Percentiles rank a stretch among this genome's conserved stretches.
Evolutionary conservation across 2,888 invertebrate genomes (phyloP).

Genomic region (Lasius fuliginosus): DNA sequence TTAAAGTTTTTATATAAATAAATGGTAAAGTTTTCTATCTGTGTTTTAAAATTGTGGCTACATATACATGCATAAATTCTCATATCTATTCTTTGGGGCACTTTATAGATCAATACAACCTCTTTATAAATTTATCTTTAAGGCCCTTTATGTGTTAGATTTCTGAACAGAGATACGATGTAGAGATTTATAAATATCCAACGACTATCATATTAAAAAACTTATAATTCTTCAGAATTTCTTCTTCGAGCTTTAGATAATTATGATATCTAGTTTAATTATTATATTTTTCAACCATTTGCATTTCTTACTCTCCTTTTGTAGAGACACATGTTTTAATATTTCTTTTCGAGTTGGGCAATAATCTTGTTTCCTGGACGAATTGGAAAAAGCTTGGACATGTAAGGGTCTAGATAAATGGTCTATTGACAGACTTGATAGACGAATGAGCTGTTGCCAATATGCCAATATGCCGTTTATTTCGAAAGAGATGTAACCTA

Average conservation of each 20-base stretch:
- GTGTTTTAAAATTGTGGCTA: not conserved
- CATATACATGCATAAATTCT: not conserved
- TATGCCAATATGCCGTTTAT: slow-evolving; percentile 27
- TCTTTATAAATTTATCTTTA: slow-evolving; percentile 20
- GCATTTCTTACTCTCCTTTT: not conserved
- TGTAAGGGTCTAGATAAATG: slow-evolving; percentile 22
- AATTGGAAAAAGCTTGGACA: slow-evolving; percentile 16
- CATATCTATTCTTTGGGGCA: not conserved
- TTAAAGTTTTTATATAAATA: not conserved
- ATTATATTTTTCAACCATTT: not conserved
- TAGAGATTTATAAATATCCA: not conserved
- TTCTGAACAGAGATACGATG: not conserved
- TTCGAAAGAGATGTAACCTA: not conserved
- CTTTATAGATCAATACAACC: slow-evolving; percentile 11
- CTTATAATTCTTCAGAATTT: not conserved
- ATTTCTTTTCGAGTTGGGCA: not conserved
- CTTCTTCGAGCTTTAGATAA: not conserved
- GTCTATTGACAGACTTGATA: slow-evolving; percentile 24
- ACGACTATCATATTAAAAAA: not conserved
- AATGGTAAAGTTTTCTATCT: not conserved
- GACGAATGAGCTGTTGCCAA: slow-evolving; percentile 28
- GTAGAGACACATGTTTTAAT: not conserved
- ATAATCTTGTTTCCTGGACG: not conserved
- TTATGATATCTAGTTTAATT: not conserved
- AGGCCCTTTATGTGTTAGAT: not conserved